Evolutionary conservation across 2,113 vertebrate genomes (phyloP), one percentile per base, ranked within the genome.

Genomic region (Telmatochromis sp.): DNA sequence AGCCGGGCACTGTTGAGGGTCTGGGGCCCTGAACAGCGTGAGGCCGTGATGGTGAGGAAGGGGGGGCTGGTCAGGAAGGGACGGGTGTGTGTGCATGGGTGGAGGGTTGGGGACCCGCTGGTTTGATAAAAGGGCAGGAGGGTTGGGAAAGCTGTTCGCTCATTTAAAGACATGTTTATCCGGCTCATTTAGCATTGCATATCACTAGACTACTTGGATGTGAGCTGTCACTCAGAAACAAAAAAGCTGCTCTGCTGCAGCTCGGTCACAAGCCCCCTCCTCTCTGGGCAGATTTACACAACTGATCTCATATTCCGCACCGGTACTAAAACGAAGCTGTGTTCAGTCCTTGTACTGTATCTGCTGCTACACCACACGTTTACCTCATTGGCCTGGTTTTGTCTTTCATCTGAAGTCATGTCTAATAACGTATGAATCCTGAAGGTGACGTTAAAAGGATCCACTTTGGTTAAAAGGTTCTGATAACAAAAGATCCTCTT

Each of bases 121-220:
- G 71, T 85, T 88, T 84, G 88, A 85, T 89, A 55, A 91, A 87
- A 89, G 58, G 53, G 71, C 81, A 84, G 73, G 68, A 83, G 88
- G 84, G 54, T 83, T 50, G 57, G 58, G 42, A 35, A 83, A 82
- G 86, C 84, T 84, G 86, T 89, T 89, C 55, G 14, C 90, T 95
- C 92, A 94, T 96, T 96, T 95, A 96, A 96, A 96, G 93, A 92
- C 93, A 93, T 95, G 95, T 97, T 97, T 97, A 95, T 89, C 91
- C 50, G 94, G 91, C 95, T 96, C 94, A 96, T 97, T 97, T 95
- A 95, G 95, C 96, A 96, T 97, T 89, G 95, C 94, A 94, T 96
- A 97, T 96, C 95, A 95, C 75, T 93, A 55, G 84, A 92, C 89
- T 57, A 79, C 93, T 91, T 92, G 84, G 90, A 89, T 86, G 92